Conservation (phyloP, 2,888 invertebrate genomes). For the Zele albiditarsus region DNA sequence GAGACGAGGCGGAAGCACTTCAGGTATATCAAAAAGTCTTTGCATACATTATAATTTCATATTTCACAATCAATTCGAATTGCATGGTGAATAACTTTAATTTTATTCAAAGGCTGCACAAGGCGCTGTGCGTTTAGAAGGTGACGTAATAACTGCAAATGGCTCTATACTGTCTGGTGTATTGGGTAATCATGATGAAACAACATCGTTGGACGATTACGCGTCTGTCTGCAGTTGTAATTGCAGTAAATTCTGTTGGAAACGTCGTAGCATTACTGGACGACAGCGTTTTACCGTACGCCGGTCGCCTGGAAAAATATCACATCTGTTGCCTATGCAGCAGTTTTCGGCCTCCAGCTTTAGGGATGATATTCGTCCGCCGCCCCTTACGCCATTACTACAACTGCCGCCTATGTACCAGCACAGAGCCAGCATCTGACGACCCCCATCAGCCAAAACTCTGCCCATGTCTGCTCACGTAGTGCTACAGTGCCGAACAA, state of each 20-base stretch:
- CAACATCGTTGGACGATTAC: slow-evolving; percentile 70
- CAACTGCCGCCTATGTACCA: slow-evolving; percentile 69
- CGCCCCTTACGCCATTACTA: slow-evolving; percentile 66
- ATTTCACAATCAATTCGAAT: not conserved
- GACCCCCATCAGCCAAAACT: slow-evolving; percentile 53
- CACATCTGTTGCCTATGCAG: slow-evolving; percentile 74
- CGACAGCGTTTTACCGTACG: slow-evolving; percentile 74
- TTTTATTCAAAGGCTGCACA: slow-evolving; percentile 84
- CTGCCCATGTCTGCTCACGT: slow-evolving; percentile 52
- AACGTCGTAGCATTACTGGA: slow-evolving; percentile 62
- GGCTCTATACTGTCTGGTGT: slow-evolving; percentile 89
- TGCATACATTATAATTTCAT: not conserved
- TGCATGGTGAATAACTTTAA: not conserved
- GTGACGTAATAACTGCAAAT: slow-evolving; percentile 96
- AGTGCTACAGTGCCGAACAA: slow-evolving; percentile 47
- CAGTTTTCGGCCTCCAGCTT: slow-evolving; percentile 65
- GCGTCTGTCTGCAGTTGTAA: slow-evolving; percentile 74
- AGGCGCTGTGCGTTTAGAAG: slow-evolving; percentile 95
- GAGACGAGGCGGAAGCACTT: slow-evolving; percentile 96
- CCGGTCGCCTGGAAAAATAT: slow-evolving; percentile 75
- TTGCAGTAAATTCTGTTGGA: slow-evolving; percentile 71
- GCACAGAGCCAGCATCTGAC: slow-evolving; percentile 72
- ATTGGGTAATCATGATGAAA: slow-evolving; percentile 72
- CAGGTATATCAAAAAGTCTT: slow-evolving; percentile 77
- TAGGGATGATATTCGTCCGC: slow-evolving; percentile 60